Base-by-base conservation (phyloP, 2,113 vertebrate species). In the Centrocercus urophasianus region DNA sequence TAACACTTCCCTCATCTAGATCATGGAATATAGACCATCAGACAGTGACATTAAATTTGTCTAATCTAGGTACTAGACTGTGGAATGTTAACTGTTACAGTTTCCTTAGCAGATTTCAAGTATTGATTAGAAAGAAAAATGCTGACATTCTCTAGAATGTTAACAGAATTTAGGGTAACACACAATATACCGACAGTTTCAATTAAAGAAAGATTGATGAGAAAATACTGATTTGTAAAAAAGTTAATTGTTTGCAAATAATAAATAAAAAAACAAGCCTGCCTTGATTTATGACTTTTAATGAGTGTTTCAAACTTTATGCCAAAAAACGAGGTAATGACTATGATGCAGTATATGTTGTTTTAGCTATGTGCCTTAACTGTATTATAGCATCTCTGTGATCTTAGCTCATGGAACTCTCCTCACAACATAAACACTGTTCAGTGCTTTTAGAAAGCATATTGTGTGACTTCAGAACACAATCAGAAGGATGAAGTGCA, bases 41-140 rank as follows among this genome's bases (percentile, higher is more conserved):
- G 32, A 43, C 56, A 59, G 25, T 15, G 22, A 83, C 81, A 20
- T 27, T 75, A 72, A 82, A 88, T 81, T 88, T 86, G 18, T 57
- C 47, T 78, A 72, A 34, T 48, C 1, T 2, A 17, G 5, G 7
- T 38, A 67, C 40, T 38, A 50, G 79, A 86, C 38, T 78, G 10
- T 36, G 77, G 61, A 10, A 7, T 86, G 43, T 43, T 20, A 73
- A 84, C 19, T 32, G 50, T 79, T 74, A 61, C 63, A 79, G 81
- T 85, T 90, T 81, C 40, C 75, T 84, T 84, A 84, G 32, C 11
- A 93, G 71, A 82, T 69, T 89, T 76, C 77, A 93, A 25, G 10
- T 89, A 89, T 81, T 90, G 83, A 72, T 74, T 76, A 66, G 12
- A 10, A 60, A 78, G 86, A 88, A 32, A 94, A 82, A 12, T 13